Percentiles rank a stretch among this genome's conserved stretches.
phyloP scores from a whole-genome alignment of 1,140 invertebrate genomes.

The Drosophila tsacasi region DNA sequence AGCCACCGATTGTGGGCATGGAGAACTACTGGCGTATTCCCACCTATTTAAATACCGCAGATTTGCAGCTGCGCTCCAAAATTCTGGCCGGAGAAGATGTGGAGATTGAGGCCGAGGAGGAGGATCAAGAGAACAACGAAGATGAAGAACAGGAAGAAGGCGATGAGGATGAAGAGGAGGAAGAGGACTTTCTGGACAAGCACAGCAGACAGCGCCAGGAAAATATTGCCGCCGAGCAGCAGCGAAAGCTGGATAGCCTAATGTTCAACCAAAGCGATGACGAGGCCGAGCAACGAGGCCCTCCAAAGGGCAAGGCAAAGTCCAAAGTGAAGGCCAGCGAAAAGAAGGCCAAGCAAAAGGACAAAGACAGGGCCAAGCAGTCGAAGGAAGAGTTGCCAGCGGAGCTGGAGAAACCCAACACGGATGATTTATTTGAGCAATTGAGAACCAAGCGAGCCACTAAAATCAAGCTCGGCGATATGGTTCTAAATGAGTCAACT shows the following conservation, averaged over 20 bases:
- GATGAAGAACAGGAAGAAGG: constrained; percentile 8
- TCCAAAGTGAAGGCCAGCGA: constrained; percentile 30
- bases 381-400: constrained; percentile 50
- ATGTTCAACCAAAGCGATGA: constrained; percentile 84
- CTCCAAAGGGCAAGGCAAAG: constrained; percentile 41
- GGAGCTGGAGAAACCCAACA: constrained; percentile 68
- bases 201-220: constrained; percentile 61
- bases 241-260: constrained; percentile 70
- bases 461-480: constrained; percentile 75
- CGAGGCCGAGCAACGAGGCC: constrained; percentile 58
- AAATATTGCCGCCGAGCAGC: constrained; percentile 63
- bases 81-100: constrained; percentile 81
- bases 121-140: constrained; percentile 21
- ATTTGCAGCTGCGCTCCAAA: constrained; percentile 83
- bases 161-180: constrained; percentile 43
- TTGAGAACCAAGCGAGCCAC: constrained; percentile 77
- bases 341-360: constrained; percentile 41
- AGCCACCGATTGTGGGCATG: constrained; percentile 86
- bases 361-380: constrained; percentile 36
- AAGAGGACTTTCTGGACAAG: constrained; percentile 79
- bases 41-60: constrained; percentile 83
- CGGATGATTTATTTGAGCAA: constrained; percentile 80
- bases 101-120: constrained; percentile 29
- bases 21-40: constrained; percentile 89
- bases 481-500: constrained; percentile 66